Conservation (phyloP, 2,113 vertebrate species). For the Sinocyclocheilus rhinocerous region DNA sequence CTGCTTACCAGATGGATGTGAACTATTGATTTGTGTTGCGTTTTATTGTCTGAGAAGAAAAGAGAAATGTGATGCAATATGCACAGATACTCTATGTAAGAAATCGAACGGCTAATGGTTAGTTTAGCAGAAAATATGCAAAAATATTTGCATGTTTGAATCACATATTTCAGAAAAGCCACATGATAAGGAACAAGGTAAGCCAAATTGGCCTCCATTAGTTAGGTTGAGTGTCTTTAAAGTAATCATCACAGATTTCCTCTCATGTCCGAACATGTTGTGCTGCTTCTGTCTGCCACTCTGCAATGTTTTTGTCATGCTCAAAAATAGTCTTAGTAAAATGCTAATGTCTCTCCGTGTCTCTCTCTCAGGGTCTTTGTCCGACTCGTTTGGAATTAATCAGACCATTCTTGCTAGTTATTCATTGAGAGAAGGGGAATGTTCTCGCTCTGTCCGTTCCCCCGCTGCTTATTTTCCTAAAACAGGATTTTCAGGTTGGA, state of each 20-base stretch:
- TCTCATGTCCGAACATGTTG: conserved; percentile 44
- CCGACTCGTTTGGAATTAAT: not conserved
- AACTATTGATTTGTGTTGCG: not conserved
- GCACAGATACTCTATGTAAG: too few relatives aligned
- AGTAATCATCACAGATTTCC: conserved; percentile 2
- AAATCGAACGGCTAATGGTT: too few relatives aligned
- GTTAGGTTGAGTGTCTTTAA: not conserved
- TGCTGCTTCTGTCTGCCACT: not conserved
- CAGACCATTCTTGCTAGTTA: not conserved
- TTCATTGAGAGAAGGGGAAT: not conserved
- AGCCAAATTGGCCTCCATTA: not conserved
- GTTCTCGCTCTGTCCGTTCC: not conserved
- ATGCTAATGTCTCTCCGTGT: too few relatives aligned
- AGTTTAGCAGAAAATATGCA: too few relatives aligned
- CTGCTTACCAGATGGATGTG: not conserved
- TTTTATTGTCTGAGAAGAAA: not conserved
- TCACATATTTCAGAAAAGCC: not conserved
- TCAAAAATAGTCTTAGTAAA: not conserved
- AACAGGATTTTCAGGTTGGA: conserved; percentile 74
- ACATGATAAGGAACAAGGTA: not conserved
- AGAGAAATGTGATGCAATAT: too few relatives aligned
- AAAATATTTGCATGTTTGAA: not conserved
- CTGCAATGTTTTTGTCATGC: not conserved
- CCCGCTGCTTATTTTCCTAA: conserved; percentile 38
- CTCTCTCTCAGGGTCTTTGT: not conserved